Evolutionary conservation across 2,113 vertebrate species (phyloP).

Genomic region (Lepidothrix coronata): DNA sequence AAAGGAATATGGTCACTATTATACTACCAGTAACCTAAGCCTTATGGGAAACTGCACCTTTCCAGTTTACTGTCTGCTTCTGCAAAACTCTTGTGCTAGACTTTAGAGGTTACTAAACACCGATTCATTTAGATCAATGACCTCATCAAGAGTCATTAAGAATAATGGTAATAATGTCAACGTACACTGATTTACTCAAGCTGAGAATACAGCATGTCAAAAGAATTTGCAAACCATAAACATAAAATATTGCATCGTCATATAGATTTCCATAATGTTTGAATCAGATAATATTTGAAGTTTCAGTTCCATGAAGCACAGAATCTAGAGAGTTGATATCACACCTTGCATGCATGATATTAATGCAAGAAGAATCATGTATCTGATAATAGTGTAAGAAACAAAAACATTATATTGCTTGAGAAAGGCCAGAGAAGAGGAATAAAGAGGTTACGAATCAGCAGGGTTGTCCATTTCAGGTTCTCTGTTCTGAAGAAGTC

Average conservation of each 20-base stretch:
- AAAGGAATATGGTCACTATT: conserved; percentile 55
- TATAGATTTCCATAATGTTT: neutral
- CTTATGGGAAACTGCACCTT: conserved; percentile 68
- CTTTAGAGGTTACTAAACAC: conserved; percentile 32
- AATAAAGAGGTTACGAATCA: neutral
- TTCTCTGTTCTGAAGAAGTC: neutral
- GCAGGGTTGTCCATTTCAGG: neutral
- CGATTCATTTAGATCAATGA: conserved; percentile 3
- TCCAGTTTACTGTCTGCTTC: conserved; percentile 57
- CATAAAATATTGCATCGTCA: neutral
- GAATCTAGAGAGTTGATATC: neutral
- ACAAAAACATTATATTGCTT: neutral
- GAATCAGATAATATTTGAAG: neutral
- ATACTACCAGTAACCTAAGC: conserved; percentile 63
- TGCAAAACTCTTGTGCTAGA: conserved; percentile 37
- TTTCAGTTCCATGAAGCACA: neutral
- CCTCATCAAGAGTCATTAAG: neutral
- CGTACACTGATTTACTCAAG: neutral
- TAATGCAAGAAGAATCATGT: neutral
- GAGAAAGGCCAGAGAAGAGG: neutral
- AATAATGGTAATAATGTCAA: neutral
- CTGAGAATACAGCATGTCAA: neutral
- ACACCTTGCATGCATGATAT: neutral
- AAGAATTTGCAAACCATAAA: neutral
- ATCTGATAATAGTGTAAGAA: neutral